Evolutionary conservation across 2,888 invertebrate genomes (phyloP), one percentile per base, ranked within the genome.

Genomic region (Acleris emargana): DNA sequence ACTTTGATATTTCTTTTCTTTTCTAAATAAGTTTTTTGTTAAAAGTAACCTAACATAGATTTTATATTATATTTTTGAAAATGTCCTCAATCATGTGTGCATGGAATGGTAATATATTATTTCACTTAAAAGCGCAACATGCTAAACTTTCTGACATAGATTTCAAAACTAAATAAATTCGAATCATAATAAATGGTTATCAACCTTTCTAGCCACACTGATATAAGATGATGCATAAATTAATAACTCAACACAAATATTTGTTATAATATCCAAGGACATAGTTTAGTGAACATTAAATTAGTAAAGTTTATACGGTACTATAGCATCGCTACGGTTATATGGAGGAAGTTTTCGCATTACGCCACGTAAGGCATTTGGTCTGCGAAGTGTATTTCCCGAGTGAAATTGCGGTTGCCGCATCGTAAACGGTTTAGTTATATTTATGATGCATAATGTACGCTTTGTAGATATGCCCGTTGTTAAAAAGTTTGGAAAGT

Each of bases 301-400:
- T 86, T 84, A 82, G 79, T 76, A 83, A 88, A 88, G 86, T 88
- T 89, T 78, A 83, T 84, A 83, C 81, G 86, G 87, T 84, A 82
- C 83, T 82, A 84, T 83, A 79, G 83, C 81, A 78, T 79, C 83
- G 80, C 84, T 79, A 81, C 81, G 75, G 80, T 79, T 81, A 79
- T 84, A 86, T 83, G 81, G 82, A 71, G 51, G 80, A 89, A 89
- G 74, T 89, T 89, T 88, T 80, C 87, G 72, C 87, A 88, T 89
- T 88, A 88, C 80, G 75, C 75, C 80, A 78, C 79, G 77, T 77
- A 74, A 83, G 82, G 82, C 82, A 84, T 88, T 84, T 55, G 78
- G 76, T 74, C 70, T 71, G 73, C 76, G 71, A 73, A 76, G 77
- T 76, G 77, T 80, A 73, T 76, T 77, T 76, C 72, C 72, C 64